phyloP scores from a whole-genome alignment of 2,888 invertebrate genomes.

The Diloba caeruleocephala region DNA sequence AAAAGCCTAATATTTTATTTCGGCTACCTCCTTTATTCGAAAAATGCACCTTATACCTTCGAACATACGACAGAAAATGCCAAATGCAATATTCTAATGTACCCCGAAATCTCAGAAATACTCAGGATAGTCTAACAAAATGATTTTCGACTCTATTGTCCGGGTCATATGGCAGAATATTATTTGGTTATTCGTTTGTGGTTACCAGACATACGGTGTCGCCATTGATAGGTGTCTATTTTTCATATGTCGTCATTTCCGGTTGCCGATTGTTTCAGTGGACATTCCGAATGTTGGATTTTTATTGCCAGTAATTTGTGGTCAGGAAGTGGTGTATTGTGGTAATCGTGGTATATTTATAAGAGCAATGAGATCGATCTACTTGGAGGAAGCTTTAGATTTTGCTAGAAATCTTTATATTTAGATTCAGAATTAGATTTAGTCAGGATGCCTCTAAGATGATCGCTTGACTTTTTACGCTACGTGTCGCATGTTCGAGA shows the following conservation, averaged over 20 bases:
- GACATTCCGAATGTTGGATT: conserved; percentile 47
- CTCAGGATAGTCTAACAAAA: not conserved
- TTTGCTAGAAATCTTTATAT: not conserved
- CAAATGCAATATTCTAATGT: not conserved
- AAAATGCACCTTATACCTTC: conserved; percentile 3
- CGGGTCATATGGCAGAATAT: not conserved
- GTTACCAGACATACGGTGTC: conserved; percentile 37
- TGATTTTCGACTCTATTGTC: not conserved
- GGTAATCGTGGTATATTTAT: conserved; percentile 20
- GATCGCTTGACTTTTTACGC: no score
- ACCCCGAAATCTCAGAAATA: conserved; percentile 11
- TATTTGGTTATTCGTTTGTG: conserved; percentile 3
- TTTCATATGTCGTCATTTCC: conserved; percentile 75
- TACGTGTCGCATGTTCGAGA: no score
- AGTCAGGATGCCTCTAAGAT: no score
- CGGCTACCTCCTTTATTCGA: not conserved
- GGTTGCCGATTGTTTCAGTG: conserved; percentile 63
- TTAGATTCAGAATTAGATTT: no score
- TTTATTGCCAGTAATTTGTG: conserved; percentile 61
- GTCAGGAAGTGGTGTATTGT: conserved; percentile 41
- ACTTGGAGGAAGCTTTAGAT: conserved; percentile 1
- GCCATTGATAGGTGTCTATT: conserved; percentile 69
- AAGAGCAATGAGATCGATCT: not conserved
- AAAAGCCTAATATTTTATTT: conserved; percentile 44
- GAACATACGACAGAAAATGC: conserved; percentile 6